phyloP scores from a whole-genome alignment of 2,888 invertebrate species.

The Lasioglossum villosulum region DNA sequence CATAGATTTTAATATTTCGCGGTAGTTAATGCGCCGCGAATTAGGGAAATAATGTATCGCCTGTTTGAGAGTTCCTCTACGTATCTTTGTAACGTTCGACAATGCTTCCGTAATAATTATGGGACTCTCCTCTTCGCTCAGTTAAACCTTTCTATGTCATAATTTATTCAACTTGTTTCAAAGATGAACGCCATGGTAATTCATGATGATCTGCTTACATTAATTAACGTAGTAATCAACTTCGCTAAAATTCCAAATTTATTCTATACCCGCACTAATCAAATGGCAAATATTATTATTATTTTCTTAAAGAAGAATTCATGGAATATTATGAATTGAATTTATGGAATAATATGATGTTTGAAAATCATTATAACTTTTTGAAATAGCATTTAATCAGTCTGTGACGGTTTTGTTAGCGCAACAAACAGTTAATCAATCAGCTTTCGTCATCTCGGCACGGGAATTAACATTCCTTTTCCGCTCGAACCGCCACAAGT shows the following conservation, averaged over 20 bases:
- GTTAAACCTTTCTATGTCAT: too few species aligned
- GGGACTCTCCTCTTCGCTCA: neutral
- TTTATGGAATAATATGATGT: too few species aligned
- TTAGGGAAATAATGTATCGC: constrained; percentile 16
- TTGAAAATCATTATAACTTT: neutral
- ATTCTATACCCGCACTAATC: neutral
- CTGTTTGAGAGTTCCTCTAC: constrained; percentile 6
- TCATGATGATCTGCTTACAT: neutral
- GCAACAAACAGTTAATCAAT: neutral
- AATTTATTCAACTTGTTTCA: neutral
- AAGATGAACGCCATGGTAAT: neutral
- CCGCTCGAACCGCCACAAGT: neutral
- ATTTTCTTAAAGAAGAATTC: too few species aligned
- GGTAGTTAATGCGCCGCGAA: constrained; percentile 17
- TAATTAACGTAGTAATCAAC: too few species aligned
- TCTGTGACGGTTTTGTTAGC: neutral
- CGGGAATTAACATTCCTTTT: neutral
- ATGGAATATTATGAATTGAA: too few species aligned
- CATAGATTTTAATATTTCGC: constrained; percentile 12
- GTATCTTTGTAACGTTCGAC: constrained; percentile 20
- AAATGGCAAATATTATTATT: neutral
- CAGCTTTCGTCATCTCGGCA: neutral
- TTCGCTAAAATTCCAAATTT: too few species aligned
- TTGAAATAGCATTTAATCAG: neutral
- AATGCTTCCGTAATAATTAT: neutral